Base-by-base conservation (phyloP, 2,888 invertebrate genomes). In the Microdon myrmicae region DNA sequence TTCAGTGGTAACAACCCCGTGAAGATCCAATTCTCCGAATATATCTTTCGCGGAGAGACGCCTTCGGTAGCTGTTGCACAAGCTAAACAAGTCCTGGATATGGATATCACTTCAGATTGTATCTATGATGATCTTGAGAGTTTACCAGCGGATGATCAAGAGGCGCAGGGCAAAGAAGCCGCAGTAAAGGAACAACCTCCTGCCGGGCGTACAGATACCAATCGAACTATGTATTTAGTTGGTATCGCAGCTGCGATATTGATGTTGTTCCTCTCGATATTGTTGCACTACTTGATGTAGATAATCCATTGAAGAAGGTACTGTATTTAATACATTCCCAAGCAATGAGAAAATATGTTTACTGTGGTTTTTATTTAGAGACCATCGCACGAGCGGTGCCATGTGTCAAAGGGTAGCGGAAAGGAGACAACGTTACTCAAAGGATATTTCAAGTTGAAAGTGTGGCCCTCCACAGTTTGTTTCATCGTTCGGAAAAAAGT, bases 21-120 rank as follows among this genome's bases (percentile, higher is more conserved):
- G 23, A 23, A 67, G 59, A 82, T 94, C 29, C 88, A 89, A 64
- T 84, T 95, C 22, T 93, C 92, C 41, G 95, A 96, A 78, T 96
- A 96, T 76, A 81, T 95, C 44, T 96, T 95, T 75, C 93, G 94
- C 14, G 95, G 94, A 0, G 95, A 96, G 81, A 89, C 90, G 0
- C 86, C 89, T 0, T 87, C 88, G 6, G 94, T 95, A 71, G 91
- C 90, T 0, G 82, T 90, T 28, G 84, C 89, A 25, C 90, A 94
- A 1, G 86, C 93, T 4, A 84, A 89, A 70, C 94, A 95, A 75
- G 82, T 95, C 44, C 82, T 95, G 8, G 93, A 92, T 75, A 79
- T 94, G 31, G 83, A 87, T 69, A 84, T 93, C 41, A 83, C 85
- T 8, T 88, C 88, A 70, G 84, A 85, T 4, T 84, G 87, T 69